Evolutionary conservation across 2,888 invertebrate species (phyloP).

Genomic region (Drosophila sordidapex): DNA sequence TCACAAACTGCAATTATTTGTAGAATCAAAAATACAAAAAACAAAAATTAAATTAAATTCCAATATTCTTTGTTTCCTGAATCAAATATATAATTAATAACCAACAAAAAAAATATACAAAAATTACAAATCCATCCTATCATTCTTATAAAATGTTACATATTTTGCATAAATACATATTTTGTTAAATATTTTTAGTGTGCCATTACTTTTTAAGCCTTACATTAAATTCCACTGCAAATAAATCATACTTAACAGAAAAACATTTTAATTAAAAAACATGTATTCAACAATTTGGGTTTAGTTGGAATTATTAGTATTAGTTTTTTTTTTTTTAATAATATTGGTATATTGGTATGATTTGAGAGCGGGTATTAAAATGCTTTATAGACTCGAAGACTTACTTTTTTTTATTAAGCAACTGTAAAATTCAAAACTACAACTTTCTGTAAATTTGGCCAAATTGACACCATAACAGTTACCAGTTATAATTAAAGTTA

Average conservation of each 20-base stretch:
- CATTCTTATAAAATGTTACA: background rate
- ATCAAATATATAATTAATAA: background rate
- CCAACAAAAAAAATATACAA: background rate
- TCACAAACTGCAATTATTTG: background rate
- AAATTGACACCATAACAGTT: slow-evolving; percentile 16
- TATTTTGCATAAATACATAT: background rate
- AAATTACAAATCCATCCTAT: too few species aligned
- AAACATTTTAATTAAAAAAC: background rate
- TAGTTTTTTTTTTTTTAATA: background rate
- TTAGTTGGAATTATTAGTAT: background rate
- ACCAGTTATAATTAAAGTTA: slow-evolving; percentile 3
- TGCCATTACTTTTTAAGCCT: background rate
- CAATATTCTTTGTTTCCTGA: background rate
- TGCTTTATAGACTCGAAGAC: background rate
- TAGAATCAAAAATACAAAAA: background rate
- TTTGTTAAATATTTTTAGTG: background rate
- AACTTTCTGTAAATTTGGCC: slow-evolving; percentile 43
- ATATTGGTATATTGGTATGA: slow-evolving; percentile 1
- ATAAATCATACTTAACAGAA: background rate
- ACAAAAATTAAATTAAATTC: background rate
- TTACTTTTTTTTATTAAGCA: background rate
- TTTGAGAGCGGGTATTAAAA: background rate
- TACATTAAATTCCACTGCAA: background rate
- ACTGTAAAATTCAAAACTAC: slow-evolving; percentile 2
- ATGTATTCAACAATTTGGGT: background rate